These are phyloP conservation scores for Bubalus kerabau DNA, from an alignment of 2,113 vertebrate genomes.

Conservation along the genomic window DNA sequence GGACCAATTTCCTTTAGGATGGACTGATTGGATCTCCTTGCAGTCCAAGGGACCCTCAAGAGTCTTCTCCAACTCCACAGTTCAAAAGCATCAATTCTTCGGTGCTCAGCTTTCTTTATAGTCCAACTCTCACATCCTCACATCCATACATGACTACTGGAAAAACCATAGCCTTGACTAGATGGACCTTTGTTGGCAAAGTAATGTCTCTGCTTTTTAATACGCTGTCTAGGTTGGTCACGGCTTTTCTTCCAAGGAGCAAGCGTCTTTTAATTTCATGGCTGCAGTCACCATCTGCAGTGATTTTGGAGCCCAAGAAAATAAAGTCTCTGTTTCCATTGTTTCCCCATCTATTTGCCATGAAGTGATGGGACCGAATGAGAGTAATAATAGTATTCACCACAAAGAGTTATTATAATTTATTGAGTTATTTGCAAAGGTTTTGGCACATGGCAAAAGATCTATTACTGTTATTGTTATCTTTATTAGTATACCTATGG, in stretches of 20 bases:
- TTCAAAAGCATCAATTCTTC: background rate
- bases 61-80: background rate
- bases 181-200: background rate
- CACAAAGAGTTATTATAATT: background rate
- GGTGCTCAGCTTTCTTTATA: background rate
- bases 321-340: background rate
- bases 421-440: background rate
- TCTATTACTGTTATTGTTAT: background rate
- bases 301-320: background rate
- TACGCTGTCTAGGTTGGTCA: background rate
- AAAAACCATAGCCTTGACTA: background rate
- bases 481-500: background rate
- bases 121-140: background rate
- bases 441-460: background rate
- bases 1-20: background rate
- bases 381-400: background rate
- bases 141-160: background rate
- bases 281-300: background rate
- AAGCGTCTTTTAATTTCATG: background rate
- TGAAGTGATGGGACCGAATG: background rate
- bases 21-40: background rate
- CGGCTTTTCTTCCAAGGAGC: background rate
- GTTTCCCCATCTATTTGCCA: background rate
- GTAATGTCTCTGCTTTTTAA: background rate
- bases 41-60: background rate